Base-by-base conservation (phyloP, 2,113 vertebrate genomes). In the Sinocyclocheilus anshuiensis region DNA sequence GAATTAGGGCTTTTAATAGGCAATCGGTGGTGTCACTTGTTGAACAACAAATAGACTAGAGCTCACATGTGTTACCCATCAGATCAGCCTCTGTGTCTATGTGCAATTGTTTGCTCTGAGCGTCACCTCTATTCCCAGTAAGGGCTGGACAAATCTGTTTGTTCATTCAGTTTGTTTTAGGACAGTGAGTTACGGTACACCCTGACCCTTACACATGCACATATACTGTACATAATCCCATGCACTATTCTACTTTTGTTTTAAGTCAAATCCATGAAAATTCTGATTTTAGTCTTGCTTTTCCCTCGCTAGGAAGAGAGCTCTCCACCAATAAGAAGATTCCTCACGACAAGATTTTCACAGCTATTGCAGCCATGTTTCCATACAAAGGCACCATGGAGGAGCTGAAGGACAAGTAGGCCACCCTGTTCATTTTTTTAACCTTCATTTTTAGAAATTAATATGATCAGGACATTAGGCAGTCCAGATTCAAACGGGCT, bases 371-470 rank as follows among this genome's bases (percentile, higher is more conserved):
- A 61, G 97, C 97, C 0, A 98, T 99, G 97, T 99, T 99, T 85
- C 98, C 98, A 2, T 98, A 99, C 89, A 99, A 97, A 33, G 98
- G 98, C 85, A 97, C 97, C 81, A 97, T 94, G 0, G 97, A 99
- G 65, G 97, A 99, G 89, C 97, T 99, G 92, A 99, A 98, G 90
- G 96, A 98, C 93, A 99, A 98, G 98, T 99, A 96, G 39, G 85
- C 5, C n/a, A 45, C 26, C 12, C 7, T 48, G 29, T 50, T 50
- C 0, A 26, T 48, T 20, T 20, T n/a, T n/a, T 20, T 74, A 48
- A 24, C 59, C 57, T 42, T 53, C 5, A 29, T 33, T 22, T 20
- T 22, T 53, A 26, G 16, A 50, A 71, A 26, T 2, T 9, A 83
- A 50, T 16, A 2, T 11, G 45, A 12, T 48, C 11, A 48, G 10